Percentiles rank a stretch among this genome's conserved stretches.
Conservation (phyloP, 2,113 vertebrate genomes). For the Phaethon lepturus region DNA sequence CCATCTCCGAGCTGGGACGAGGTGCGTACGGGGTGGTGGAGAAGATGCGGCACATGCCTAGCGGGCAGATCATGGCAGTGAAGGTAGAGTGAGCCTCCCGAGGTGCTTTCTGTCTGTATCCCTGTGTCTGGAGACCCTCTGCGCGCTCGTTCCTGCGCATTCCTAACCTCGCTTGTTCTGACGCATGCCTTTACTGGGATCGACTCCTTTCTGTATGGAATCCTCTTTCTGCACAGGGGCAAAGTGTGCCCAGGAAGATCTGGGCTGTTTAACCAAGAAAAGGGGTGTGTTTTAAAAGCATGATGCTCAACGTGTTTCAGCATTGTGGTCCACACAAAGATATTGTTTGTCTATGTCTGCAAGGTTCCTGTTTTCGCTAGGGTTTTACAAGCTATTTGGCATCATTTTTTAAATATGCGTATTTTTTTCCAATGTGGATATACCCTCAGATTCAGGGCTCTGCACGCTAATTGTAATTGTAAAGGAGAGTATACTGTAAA, state of each 20-base stretch:
- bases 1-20: slow-evolving; percentile 91
- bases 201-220: neutral
- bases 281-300: neutral
- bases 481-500: neutral
- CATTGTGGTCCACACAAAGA: too few relatives aligned
- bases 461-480: neutral
- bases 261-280: neutral
- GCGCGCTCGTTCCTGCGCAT: neutral
- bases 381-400: neutral
- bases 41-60: slow-evolving; percentile 96
- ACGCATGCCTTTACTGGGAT: neutral
- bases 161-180: neutral
- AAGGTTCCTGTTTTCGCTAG: neutral
- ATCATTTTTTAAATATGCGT: rapidly evolving
- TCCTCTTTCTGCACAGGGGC: neutral
- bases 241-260: neutral
- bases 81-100: slow-evolving; percentile 82
- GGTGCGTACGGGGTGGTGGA: slow-evolving; percentile 98
- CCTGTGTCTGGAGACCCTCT: neutral
- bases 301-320: neutral
- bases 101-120: neutral
- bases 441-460: neutral
- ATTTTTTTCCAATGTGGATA: neutral
- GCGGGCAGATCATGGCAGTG: slow-evolving; percentile 96
- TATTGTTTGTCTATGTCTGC: neutral